phyloP scores from a whole-genome alignment of 2,797 vertebrate species.

The Brotogeris chrysoptera region DNA sequence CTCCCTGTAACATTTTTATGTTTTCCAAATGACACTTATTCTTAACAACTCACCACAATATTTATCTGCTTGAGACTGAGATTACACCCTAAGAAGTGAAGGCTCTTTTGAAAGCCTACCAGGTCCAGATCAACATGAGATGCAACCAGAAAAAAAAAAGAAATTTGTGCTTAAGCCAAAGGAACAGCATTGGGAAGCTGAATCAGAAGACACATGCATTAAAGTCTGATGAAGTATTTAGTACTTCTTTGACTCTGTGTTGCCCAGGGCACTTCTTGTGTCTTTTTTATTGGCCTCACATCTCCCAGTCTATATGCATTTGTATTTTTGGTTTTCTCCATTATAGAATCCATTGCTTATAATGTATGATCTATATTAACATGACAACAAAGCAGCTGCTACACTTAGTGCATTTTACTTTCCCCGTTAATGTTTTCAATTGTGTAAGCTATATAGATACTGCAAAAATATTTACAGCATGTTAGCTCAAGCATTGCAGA shows the following conservation, averaged over 20 bases:
- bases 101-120: background rate
- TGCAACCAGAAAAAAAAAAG: background rate
- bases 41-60: constrained; percentile 15
- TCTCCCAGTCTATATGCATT: background rate
- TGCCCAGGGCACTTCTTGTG: background rate
- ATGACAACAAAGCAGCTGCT: constrained; percentile 22
- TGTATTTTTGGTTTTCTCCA: background rate
- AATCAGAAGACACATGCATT: background rate
- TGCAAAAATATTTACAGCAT: background rate
- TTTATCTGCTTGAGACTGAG: constrained; percentile 17
- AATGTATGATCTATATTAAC: constrained; percentile 14
- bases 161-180: background rate
- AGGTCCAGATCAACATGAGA: background rate
- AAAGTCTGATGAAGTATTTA: constrained; percentile 48
- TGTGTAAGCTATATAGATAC: background rate
- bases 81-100: constrained; percentile 10
- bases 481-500: background rate
- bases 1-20: background rate
- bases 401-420: background rate
- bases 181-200: background rate
- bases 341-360: background rate
- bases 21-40: background rate
- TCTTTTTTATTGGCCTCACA: background rate
- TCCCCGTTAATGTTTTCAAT: background rate
- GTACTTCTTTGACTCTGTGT: background rate